phyloP scores from a whole-genome alignment of 2,888 invertebrate genomes.

The Iphiclides podalirius region DNA sequence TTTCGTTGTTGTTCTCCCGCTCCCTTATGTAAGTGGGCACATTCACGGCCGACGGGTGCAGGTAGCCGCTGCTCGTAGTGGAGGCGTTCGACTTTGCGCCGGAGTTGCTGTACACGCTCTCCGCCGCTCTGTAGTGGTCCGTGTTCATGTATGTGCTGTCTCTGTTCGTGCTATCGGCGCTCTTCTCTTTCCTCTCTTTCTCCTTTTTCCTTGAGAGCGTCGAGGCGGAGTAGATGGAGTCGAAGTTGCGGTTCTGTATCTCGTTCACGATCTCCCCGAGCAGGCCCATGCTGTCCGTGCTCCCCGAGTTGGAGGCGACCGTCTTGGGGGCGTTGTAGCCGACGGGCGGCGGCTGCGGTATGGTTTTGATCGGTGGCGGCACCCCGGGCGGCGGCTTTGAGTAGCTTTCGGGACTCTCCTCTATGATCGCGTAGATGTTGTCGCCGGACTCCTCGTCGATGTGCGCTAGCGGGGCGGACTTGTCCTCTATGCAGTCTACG shows the following conservation, averaged over 20 bases:
- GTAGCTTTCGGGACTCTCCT: constrained; percentile 83
- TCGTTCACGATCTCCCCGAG: constrained; percentile 93
- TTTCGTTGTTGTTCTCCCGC: constrained; percentile 35
- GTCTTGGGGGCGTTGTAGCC: constrained; percentile 72
- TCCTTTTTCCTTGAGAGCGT: constrained; percentile 83
- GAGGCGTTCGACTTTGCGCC: constrained; percentile 80
- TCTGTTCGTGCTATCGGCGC: constrained; percentile 46
- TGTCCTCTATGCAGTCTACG: constrained; percentile 88
- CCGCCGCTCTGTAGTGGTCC: constrained; percentile 79
- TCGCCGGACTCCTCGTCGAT: constrained; percentile 84
- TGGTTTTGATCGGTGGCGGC: constrained; percentile 51
- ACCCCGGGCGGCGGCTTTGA: constrained; percentile 62
- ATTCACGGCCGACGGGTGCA: constrained; percentile 86
- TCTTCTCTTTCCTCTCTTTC: constrained; percentile 52
- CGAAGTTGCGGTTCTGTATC: constrained; percentile 91
- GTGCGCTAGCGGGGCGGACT: constrained; percentile 80
- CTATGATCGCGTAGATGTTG: constrained; percentile 93
- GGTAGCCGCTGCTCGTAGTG: constrained; percentile 86
- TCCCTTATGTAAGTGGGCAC: constrained; percentile 73
- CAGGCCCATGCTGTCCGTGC: constrained; percentile 86
- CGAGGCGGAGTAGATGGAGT: constrained; percentile 91
- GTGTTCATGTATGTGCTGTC: constrained; percentile 82
- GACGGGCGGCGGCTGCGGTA: constrained; percentile 66
- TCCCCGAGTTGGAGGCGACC: constrained; percentile 68
- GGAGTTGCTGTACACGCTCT: constrained; percentile 83